These are phyloP conservation scores for Amblyopsis rosae DNA, from an alignment of 2,113 vertebrate species.

Conservation along the genomic window DNA sequence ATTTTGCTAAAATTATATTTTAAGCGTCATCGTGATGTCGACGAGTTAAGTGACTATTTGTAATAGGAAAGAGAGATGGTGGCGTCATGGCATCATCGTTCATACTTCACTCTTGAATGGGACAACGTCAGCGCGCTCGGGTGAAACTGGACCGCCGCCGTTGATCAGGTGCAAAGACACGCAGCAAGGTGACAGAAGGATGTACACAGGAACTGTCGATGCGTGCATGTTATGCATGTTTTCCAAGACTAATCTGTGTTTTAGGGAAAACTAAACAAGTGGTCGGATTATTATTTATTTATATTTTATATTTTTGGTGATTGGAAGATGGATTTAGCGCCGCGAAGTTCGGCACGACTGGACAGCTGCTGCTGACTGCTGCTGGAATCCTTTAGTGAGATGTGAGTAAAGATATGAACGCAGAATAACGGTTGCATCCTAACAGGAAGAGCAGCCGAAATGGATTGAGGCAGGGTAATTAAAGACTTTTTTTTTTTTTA, in stretches of 20 bases:
- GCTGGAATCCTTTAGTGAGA: slow-evolving; percentile 15
- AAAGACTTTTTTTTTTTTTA: no score
- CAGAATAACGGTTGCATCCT: not conserved
- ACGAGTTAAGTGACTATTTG: not conserved
- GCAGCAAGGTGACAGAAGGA: slow-evolving; percentile 43
- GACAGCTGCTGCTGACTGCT: slow-evolving; percentile 12
- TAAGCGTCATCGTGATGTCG: not conserved
- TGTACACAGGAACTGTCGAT: slow-evolving; percentile 10
- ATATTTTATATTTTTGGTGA: slow-evolving; percentile 5
- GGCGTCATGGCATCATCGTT: slow-evolving; percentile 13
- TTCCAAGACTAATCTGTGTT: not conserved
- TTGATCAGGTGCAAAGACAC: slow-evolving; percentile 47
- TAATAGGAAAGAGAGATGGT: not conserved
- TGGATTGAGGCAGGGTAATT: no score
- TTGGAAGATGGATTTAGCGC: slow-evolving; percentile 15
- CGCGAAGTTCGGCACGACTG: slow-evolving; percentile 23
- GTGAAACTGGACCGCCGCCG: slow-evolving; percentile 14
- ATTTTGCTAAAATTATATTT: not conserved
- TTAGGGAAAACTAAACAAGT: not conserved
- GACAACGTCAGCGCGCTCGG: slow-evolving; percentile 41
- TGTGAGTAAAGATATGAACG: slow-evolving; percentile 18
- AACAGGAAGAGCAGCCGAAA: no score
- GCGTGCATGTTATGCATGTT: slow-evolving; percentile 6
- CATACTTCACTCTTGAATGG: slow-evolving; percentile 41
- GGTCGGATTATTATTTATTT: not conserved